Conservation (phyloP, 1,140 invertebrate genomes). For the Hyles vespertilio region DNA sequence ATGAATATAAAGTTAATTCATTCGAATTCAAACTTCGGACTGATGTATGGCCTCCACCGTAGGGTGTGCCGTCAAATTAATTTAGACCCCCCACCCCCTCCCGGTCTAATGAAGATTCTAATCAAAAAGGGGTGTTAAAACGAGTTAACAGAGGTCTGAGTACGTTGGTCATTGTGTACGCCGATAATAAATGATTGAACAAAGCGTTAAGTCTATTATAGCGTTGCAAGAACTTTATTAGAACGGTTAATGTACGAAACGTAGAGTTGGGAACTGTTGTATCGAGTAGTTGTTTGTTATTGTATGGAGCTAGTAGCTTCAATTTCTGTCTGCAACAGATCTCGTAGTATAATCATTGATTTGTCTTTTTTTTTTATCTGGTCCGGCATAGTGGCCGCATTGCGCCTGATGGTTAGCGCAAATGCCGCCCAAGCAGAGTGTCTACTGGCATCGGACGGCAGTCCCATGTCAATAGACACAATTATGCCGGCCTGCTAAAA, state of each 20-base stretch:
- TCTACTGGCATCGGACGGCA: no score
- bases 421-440: no score
- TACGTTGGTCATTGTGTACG: conserved; percentile 38
- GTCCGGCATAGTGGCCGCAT: no score
- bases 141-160: conserved; percentile 39
- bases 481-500: no score
- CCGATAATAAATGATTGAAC: conserved; percentile 68
- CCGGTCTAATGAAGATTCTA: conserved; percentile 23
- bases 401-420: no score
- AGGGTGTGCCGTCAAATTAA: conserved; percentile 24
- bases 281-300: no score
- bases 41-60: conserved; percentile 46
- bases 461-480: no score
- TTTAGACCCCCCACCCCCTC: conserved; percentile 20
- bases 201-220: conserved; percentile 68
- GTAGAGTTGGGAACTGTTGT: conserved; percentile 12
- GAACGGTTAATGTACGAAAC: conserved; percentile 47
- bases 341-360: no score
- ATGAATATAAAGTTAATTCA: conserved; percentile 52
- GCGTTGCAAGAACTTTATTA: conserved; percentile 68
- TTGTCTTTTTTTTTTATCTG: no score
- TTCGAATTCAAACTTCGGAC: conserved; percentile 50
- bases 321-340: no score
- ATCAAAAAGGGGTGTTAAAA: conserved; percentile 28
- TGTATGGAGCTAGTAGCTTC: no score